Conservation (phyloP, 2,888 invertebrate species). For the Lasius fuliginosus region DNA sequence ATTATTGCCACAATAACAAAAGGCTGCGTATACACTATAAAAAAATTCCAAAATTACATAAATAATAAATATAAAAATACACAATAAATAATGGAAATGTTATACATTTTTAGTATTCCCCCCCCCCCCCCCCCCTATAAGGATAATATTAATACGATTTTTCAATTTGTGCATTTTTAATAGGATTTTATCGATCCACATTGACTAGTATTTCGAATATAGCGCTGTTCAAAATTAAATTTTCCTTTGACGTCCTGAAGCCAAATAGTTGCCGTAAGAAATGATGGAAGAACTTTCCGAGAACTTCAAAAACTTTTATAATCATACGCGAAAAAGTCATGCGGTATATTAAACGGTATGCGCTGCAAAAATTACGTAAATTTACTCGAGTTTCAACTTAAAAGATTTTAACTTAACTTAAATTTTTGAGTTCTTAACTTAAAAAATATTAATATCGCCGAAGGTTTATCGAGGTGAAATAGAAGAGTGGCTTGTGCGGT, state of each 20-base stretch:
- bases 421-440: not conserved
- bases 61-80: not conserved
- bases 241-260: slow-evolving; percentile 9
- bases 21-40: not conserved
- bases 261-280: slow-evolving; percentile 8
- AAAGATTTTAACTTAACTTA: not conserved
- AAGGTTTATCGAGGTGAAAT: not conserved
- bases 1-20: slow-evolving; percentile 22
- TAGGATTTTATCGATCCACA: not conserved
- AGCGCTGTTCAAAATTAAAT: slow-evolving; percentile 11
- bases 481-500: slow-evolving; percentile 11
- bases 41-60: not conserved
- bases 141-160: not conserved
- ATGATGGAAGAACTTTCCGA: not conserved
- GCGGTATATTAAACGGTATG: not conserved
- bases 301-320: slow-evolving; percentile 15
- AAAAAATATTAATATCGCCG: not conserved
- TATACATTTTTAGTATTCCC: not conserved
- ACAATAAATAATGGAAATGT: not conserved
- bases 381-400: not conserved
- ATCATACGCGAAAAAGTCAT: not conserved
- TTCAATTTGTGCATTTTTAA: slow-evolving; percentile 1
- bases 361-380: slow-evolving; percentile 14
- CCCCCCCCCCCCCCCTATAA: not conserved
- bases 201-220: not conserved